Conservation (phyloP, 2,113 vertebrate species). For the Mus pahari region DNA sequence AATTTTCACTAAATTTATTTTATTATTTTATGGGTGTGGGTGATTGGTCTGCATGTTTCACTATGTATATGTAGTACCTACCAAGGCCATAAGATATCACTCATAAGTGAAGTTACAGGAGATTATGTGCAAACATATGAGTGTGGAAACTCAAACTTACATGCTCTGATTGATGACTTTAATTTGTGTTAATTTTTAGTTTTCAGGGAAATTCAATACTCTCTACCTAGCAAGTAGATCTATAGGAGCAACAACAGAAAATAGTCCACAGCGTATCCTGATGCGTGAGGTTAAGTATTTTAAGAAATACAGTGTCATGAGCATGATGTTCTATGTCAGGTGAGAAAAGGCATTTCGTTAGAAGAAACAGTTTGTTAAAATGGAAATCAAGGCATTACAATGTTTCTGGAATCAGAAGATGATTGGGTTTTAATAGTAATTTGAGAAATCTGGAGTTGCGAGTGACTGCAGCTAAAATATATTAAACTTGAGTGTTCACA, state of each 20-base stretch:
- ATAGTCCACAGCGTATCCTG: background rate
- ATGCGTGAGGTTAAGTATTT: background rate
- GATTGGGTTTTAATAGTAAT: background rate
- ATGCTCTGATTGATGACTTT: background rate
- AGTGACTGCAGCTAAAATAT: background rate
- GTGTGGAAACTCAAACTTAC: background rate
- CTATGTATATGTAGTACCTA: no score
- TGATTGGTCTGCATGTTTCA: background rate
- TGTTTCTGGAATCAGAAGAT: background rate
- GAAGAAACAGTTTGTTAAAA: background rate
- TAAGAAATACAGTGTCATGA: background rate
- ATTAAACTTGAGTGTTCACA: background rate
- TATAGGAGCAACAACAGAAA: background rate
- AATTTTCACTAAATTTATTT: background rate
- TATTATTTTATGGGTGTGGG: background rate
- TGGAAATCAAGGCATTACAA: background rate
- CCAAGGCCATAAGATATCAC: background rate
- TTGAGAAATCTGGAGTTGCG: background rate
- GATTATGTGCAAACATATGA: background rate
- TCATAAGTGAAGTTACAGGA: background rate
- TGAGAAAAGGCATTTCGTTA: background rate
- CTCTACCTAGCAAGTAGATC: background rate
- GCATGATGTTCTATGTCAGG: background rate
- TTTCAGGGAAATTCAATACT: background rate
- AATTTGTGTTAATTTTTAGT: background rate